Conservation (phyloP, 2,797 vertebrate genomes). For the Gallirallus australis region DNA sequence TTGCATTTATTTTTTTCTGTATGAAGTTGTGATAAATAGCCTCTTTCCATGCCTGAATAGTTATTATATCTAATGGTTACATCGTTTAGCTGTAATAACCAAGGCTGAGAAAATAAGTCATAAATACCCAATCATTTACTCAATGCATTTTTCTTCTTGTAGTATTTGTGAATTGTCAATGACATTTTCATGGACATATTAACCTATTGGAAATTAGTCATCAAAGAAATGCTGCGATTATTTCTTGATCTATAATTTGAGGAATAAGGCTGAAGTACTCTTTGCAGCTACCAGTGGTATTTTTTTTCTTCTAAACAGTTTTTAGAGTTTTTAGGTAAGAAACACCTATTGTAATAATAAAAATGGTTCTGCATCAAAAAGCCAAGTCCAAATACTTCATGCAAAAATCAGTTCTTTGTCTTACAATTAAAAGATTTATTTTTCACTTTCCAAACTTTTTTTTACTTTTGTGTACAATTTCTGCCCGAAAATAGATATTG, state of each 20-base stretch:
- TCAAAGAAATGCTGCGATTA: neutral
- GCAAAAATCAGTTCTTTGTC: neutral
- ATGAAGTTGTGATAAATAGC: neutral
- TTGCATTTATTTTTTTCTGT: neutral
- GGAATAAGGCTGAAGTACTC: neutral
- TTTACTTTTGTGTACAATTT: neutral
- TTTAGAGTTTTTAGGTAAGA: neutral
- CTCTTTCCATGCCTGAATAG: neutral
- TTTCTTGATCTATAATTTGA: neutral
- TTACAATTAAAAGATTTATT: neutral
- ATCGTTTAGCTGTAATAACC: conserved; percentile 4
- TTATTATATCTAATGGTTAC: conserved; percentile 19
- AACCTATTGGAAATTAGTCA: conserved; percentile 15
- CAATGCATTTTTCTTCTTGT: neutral
- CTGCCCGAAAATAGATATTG: neutral
- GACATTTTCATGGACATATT: conserved; percentile 1
- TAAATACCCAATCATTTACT: conserved; percentile 11
- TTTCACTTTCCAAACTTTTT: neutral
- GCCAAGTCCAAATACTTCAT: neutral
- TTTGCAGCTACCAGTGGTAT: neutral
- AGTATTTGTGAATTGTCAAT: conserved; percentile 13
- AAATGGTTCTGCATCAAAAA: neutral
- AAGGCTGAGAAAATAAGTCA: conserved; percentile 12
- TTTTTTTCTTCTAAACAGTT: neutral
- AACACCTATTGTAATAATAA: neutral